phyloP scores from a whole-genome alignment of 2,888 invertebrate genomes.

The Eucera pruinosa region DNA sequence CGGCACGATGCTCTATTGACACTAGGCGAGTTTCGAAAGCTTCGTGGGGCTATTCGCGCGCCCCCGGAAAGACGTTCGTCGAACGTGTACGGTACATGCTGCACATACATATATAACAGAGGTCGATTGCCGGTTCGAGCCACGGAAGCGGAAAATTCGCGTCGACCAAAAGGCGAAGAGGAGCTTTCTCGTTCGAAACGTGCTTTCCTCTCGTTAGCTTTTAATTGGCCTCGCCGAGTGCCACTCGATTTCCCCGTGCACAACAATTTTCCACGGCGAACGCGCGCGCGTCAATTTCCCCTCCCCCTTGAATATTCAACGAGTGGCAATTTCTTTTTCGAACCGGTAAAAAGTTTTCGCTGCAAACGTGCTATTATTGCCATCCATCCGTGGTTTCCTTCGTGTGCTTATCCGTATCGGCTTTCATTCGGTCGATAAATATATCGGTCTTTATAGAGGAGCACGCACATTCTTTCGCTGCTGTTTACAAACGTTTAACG shows the following conservation, averaged over 20 bases:
- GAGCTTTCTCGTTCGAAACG: neutral
- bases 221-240: conserved; percentile 6
- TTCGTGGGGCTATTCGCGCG: conserved; percentile 1
- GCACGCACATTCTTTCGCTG: no score
- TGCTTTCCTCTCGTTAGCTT: conserved; percentile 9
- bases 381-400: neutral
- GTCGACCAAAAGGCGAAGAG: neutral
- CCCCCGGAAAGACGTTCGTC: neutral
- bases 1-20: conserved; percentile 30
- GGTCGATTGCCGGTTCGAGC: neutral
- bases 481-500: no score
- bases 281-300: neutral
- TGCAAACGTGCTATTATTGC: conserved; percentile 18
- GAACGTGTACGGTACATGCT: no score
- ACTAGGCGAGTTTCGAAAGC: neutral
- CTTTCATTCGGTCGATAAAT: no score
- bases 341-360: no score
- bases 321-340: neutral
- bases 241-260: conserved; percentile 9
- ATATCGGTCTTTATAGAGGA: no score
- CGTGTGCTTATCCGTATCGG: no score
- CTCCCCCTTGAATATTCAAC: conserved; percentile 2
- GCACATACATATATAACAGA: no score
- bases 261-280: neutral
- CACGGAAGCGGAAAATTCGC: conserved; percentile 23